These are phyloP conservation scores for Pipra filicauda DNA, from an alignment of 2,113 vertebrate genomes.

Conservation along the genomic window DNA sequence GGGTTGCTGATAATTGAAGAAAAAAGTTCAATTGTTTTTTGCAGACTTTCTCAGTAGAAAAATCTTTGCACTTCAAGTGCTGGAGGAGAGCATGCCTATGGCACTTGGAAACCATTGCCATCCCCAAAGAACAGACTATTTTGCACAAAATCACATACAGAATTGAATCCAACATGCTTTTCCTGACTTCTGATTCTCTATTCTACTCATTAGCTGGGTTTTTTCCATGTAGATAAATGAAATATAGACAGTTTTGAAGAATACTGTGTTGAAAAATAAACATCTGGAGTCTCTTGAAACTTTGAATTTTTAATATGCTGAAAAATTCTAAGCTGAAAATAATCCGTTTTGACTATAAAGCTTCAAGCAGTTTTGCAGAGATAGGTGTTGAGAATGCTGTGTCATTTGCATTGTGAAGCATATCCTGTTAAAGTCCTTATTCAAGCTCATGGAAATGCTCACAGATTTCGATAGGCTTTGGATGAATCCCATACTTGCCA, in stretches of 20 bases:
- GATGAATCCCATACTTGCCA: conserved; percentile 6
- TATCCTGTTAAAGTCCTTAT: neutral
- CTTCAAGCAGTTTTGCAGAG: neutral
- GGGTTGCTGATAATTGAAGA: neutral
- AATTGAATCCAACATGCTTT: neutral
- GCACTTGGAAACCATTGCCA: neutral
- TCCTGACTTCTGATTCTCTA: neutral
- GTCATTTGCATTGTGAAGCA: neutral
- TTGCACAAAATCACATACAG: neutral
- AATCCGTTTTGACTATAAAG: neutral
- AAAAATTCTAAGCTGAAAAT: neutral
- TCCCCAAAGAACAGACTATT: neutral
- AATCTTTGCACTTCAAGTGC: neutral
- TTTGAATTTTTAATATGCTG: neutral
- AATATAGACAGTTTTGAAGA: neutral
- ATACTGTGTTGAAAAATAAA: neutral
- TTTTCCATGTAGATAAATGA: neutral
- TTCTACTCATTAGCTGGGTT: neutral
- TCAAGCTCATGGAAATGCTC: neutral
- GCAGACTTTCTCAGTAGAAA: neutral
- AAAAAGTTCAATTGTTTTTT: neutral
- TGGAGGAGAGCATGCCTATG: neutral
- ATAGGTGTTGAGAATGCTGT: neutral
- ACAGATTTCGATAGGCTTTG: neutral
- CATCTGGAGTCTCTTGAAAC: neutral